phyloP scores from a whole-genome alignment of 1,140 invertebrate species.

The Drosophila santomea region DNA sequence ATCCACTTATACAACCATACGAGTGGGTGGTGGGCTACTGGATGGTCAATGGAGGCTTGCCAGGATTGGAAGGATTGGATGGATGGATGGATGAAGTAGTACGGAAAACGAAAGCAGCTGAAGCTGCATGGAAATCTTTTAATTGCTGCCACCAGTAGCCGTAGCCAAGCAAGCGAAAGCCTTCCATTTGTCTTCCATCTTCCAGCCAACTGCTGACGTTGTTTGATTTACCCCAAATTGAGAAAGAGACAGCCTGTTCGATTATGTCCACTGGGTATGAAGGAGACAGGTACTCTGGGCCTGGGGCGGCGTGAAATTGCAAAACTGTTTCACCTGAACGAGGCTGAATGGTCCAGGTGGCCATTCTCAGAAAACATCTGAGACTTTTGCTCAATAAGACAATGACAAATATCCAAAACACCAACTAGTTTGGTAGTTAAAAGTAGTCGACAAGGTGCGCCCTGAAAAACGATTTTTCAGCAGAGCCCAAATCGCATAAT shows the following conservation, averaged over 20 bases:
- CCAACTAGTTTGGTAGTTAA: not conserved
- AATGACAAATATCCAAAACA: slow-evolving; percentile 6
- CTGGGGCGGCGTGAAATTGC: slow-evolving; percentile 73
- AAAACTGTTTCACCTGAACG: slow-evolving; percentile 80
- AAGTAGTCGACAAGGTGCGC: not conserved
- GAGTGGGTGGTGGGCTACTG: not conserved
- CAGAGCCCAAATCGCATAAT: not conserved
- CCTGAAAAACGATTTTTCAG: not conserved
- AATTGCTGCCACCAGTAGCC: slow-evolving; percentile 70
- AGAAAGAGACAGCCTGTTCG: slow-evolving; percentile 20
- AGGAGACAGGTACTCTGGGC: slow-evolving; percentile 19
- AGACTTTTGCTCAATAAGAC: slow-evolving; percentile 14
- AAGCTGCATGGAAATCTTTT: slow-evolving; percentile 74
- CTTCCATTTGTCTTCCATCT: slow-evolving; percentile 74
- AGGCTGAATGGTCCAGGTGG: slow-evolving; percentile 40
- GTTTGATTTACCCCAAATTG: slow-evolving; percentile 19
- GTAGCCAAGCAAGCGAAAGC: slow-evolving; percentile 59
- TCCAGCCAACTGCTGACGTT: slow-evolving; percentile 55
- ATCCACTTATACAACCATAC: too few relatives aligned
- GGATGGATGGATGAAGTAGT: slow-evolving; percentile 33
- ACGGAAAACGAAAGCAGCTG: slow-evolving; percentile 39
- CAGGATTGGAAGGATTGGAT: slow-evolving; percentile 14
- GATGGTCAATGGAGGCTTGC: not conserved
- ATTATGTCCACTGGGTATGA: slow-evolving; percentile 17
- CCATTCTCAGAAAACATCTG: slow-evolving; percentile 15